Conservation (phyloP, 2,888 invertebrate species). For the Clanis bilineata region DNA sequence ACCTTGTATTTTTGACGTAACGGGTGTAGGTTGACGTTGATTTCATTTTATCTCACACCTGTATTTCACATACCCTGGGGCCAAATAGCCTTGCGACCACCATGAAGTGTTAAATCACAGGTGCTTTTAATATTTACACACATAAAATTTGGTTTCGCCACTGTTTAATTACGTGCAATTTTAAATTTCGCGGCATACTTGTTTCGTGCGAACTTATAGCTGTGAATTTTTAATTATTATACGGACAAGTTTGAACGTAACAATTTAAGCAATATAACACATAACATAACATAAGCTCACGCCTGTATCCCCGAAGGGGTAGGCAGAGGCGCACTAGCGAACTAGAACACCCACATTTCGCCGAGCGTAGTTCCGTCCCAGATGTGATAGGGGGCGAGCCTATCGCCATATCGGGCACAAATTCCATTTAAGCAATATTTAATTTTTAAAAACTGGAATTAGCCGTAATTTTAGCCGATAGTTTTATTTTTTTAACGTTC, state of each 20-base stretch:
- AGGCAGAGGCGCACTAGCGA: too few species aligned
- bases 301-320: too few species aligned
- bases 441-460: slow-evolving; percentile 24
- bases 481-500: slow-evolving; percentile 9
- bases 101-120: slow-evolving; percentile 64
- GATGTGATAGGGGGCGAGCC: too few species aligned
- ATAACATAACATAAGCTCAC: too few species aligned
- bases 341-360: too few species aligned
- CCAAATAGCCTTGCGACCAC: slow-evolving; percentile 51
- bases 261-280: slow-evolving; percentile 30
- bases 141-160: slow-evolving; percentile 47
- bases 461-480: slow-evolving; percentile 10
- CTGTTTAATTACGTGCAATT: slow-evolving; percentile 52
- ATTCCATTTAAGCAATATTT: slow-evolving; percentile 33
- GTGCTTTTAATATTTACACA: slow-evolving; percentile 56
- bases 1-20: slow-evolving; percentile 14
- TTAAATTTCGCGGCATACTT: slow-evolving; percentile 45
- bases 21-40: slow-evolving; percentile 7
- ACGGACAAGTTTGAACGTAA: slow-evolving; percentile 33
- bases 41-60: slow-evolving; percentile 31
- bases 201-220: slow-evolving; percentile 28
- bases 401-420: too few species aligned
- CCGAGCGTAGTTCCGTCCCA: too few species aligned
- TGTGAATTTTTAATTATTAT: slow-evolving; percentile 41
- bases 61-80: slow-evolving; percentile 47